Base-by-base conservation (phyloP, 2,888 invertebrate species). In the Amphimallon solstitiale region DNA sequence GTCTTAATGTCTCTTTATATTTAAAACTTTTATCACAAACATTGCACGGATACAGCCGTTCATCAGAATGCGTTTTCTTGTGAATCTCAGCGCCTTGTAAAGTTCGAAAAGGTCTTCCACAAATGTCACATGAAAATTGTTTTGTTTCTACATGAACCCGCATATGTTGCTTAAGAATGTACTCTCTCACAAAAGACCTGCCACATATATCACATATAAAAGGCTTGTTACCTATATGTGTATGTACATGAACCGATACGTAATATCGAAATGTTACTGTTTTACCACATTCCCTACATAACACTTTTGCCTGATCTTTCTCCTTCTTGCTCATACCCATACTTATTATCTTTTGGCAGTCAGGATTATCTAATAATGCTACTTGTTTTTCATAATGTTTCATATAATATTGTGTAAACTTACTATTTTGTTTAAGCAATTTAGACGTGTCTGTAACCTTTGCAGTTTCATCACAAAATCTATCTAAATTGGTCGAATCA, bases 11-110 rank as follows among this genome's bases (percentile, higher is more conserved):
- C 12, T 12, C 12, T 37, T 34, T 17, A 6, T 29, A 15, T 49
- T 34, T 46, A 56, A 54, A 46, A 6, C 21, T 19, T 46, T 64
- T 54, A 46, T 64, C 48, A 23, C 64, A 64, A 14, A 43, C 9
- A n/a, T 48, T 19, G 21, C 64, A 64, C 10, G 34, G 45, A 29
- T 46, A 48, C 2, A 46, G 54, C 19, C 43, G 12, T 6, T 46
- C 35, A 2, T 37, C 21, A 2, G 43, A 38, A 46, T 54, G 52
- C 1, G 10, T 29, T 15, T 12, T 29, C n/a, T 45, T 40, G 12
- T 63, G 63, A 2, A 6, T 14, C 4, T 46, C 17, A n/a, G 54
- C 34, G 2, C 15, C 12, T 2, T 35, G 10, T 6, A 29, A 7
- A n/a, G 14, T 40, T 29, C 5, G 12, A 23, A 37, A 56, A 4